phyloP scores from a whole-genome alignment of 2,797 vertebrate species.

The Halcyon badia region DNA sequence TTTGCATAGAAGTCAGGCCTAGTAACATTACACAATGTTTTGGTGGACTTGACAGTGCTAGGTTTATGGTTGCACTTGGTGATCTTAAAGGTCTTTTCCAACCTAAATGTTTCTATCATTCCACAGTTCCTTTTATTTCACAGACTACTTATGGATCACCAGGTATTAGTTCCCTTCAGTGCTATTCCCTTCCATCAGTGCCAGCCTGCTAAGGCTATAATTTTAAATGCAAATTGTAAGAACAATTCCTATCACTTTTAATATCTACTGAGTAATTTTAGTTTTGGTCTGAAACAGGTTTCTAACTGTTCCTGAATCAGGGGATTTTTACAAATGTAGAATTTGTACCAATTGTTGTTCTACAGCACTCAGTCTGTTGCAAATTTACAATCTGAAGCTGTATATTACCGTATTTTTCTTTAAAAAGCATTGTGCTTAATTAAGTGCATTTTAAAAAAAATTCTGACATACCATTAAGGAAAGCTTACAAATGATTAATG shows the following conservation, averaged over 20 bases:
- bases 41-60: neutral
- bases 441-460: neutral
- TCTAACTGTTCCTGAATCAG: neutral
- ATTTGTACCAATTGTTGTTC: neutral
- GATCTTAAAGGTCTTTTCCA: neutral
- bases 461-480: neutral
- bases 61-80: accelerated
- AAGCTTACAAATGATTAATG: neutral
- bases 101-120: neutral
- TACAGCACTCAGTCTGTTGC: neutral
- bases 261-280: neutral
- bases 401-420: neutral
- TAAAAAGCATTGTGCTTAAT: neutral
- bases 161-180: neutral
- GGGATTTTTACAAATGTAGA: neutral
- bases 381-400: neutral
- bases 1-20: neutral
- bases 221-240: neutral
- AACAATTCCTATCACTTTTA: neutral
- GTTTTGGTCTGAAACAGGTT: neutral
- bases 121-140: neutral
- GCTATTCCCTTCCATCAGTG: neutral
- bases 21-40: accelerated
- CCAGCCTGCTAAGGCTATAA: neutral
- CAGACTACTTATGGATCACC: neutral